A percentile compares a stretch with the other conserved stretches of the same genome.
Conservation (phyloP, 2,113 vertebrate genomes). For the Thamnophis sirtalis region DNA sequence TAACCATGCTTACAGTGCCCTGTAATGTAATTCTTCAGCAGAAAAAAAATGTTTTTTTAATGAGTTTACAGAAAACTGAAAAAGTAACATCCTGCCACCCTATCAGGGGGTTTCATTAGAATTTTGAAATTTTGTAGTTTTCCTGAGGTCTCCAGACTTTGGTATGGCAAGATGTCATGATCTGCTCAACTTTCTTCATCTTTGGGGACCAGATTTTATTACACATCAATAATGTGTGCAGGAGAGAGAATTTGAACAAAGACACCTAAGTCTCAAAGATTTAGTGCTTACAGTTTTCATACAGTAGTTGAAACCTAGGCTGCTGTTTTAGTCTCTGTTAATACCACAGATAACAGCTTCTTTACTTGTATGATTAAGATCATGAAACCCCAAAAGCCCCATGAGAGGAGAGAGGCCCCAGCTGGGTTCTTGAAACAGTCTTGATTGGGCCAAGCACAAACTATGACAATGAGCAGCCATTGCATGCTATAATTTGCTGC, state of each 20-base stretch:
- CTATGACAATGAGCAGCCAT: background rate
- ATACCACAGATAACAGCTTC: constrained; percentile 16
- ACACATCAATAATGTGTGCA: background rate
- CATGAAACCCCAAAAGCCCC: constrained; percentile 38
- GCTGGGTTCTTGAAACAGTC: background rate
- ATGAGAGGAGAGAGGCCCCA: background rate
- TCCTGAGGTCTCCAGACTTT: background rate
- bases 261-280: background rate
- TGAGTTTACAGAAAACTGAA: background rate
- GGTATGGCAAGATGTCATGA: background rate
- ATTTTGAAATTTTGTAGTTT: background rate
- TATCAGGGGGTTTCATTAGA: background rate
- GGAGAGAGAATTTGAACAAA: background rate
- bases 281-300: background rate
- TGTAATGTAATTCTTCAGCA: background rate
- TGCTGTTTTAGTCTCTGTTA: background rate
- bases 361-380: constrained; percentile 41
- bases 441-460: background rate
- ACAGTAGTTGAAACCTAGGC: background rate
- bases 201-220: background rate
- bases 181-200: background rate
- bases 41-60: background rate
- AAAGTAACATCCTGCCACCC: background rate
- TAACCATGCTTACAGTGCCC: background rate
- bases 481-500: background rate